phyloP scores from a whole-genome alignment of 2,888 invertebrate species.

The Apodemia zela region DNA sequence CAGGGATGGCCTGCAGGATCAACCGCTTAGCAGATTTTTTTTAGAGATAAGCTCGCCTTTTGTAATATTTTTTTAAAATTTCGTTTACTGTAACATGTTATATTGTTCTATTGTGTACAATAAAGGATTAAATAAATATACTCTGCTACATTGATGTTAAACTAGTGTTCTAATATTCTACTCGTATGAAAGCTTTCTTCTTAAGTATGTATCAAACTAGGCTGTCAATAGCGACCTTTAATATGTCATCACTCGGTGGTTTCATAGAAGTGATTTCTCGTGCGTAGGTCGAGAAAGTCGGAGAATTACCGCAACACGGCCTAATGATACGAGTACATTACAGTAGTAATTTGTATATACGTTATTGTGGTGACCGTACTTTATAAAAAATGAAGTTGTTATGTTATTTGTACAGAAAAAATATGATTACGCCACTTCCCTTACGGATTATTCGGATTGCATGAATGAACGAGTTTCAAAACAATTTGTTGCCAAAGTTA shows the following conservation, averaged over 20 bases:
- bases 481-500: too few species aligned
- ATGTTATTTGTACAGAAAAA: too few species aligned
- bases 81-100: too few species aligned
- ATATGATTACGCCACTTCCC: too few species aligned
- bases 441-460: too few species aligned
- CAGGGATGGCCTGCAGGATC: too few species aligned
- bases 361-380: background rate
- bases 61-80: too few species aligned
- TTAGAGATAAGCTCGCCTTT: too few species aligned
- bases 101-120: too few species aligned
- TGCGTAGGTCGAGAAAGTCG: slow-evolving; percentile 32
- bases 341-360: background rate
- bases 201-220: slow-evolving; percentile 16
- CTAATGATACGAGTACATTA: background rate
- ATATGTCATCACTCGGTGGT: slow-evolving; percentile 17
- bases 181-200: background rate
- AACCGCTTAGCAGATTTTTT: too few species aligned
- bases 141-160: background rate
- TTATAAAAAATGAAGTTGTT: background rate
- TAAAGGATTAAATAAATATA: too few species aligned
- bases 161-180: background rate
- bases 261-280: slow-evolving; percentile 21
- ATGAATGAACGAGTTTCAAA: too few species aligned
- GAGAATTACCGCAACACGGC: slow-evolving; percentile 32
- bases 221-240: slow-evolving; percentile 18